Base-by-base conservation (phyloP, 2,113 vertebrate genomes). In the Anthoscopus minutus region DNA sequence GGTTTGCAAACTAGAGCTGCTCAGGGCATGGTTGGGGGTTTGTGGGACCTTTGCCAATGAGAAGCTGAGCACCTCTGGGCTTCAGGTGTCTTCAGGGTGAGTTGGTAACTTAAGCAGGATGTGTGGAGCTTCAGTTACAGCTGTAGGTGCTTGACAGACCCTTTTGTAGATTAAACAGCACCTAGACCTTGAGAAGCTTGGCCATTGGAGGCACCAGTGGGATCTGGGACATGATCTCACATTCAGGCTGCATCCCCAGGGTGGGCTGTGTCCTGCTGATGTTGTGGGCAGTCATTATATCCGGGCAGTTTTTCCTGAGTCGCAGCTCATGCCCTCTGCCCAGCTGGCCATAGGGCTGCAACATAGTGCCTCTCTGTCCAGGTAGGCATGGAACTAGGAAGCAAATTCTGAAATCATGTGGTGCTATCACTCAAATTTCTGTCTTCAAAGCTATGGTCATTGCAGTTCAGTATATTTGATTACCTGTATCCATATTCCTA, bases 321-420 rank as follows among this genome's bases (percentile, higher is more conserved):
- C 21, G 11, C 1, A 2, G 40, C 15, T 66, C 37, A 40, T 3
- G 30, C 7, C 7, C 27, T 57, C 28, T 82, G 33, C 51, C 47
- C 53, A 48, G 25, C 17, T 65, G 44, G 15, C 40, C 42, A 18
- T 15, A 28, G 15, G 37, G 15, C 21, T 15, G 4, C 3, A 6
- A 16, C 6, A 2, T 2, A 5, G 13, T 16, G 7, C 23, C 11
- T 27, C 40, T 71, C 33, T 15, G 1, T 9, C 35, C 42, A 42
- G 33, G 37, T 17, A 76, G 45, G 23, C 64, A 86, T 60, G 53
- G 65, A 50, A 40, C 3, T 15, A 16, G 42, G 25, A 80, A 60
- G 24, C 4, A 65, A 69, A 82, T 22, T 23, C 11, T 1, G 0
- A 78, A 90, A 22, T 6, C 2, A 1, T n/a, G 35, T 0, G 1